Percentiles rank a stretch among this genome's conserved stretches.
phyloP scores from a whole-genome alignment of 2,888 invertebrate species.

The Orgyia antiqua region DNA sequence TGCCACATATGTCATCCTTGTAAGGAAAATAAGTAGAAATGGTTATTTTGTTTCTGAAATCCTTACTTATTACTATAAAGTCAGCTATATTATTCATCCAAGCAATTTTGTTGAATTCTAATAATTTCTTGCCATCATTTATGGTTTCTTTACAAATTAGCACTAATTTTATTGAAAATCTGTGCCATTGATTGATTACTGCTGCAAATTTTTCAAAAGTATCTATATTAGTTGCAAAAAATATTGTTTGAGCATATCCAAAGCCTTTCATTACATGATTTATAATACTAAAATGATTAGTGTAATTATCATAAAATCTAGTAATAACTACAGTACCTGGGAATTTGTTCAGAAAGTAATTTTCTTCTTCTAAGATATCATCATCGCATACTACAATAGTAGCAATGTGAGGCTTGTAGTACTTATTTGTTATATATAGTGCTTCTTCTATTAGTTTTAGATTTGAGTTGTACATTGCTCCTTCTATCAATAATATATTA shows the following conservation, averaged over 20 bases:
- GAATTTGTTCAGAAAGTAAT: slow-evolving; percentile 30
- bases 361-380: slow-evolving; percentile 19
- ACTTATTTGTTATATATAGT: slow-evolving; percentile 29
- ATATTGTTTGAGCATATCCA: slow-evolving; percentile 36
- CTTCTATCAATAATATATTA: no score
- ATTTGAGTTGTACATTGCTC: no score
- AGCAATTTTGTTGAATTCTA: slow-evolving; percentile 31
- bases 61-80: slow-evolving; percentile 34
- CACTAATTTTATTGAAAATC: slow-evolving; percentile 34
- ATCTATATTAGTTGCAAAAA: slow-evolving; percentile 30
- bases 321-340: slow-evolving; percentile 29
- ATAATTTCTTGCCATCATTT: slow-evolving; percentile 12
- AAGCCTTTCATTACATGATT: slow-evolving; percentile 18
- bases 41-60: slow-evolving; percentile 17
- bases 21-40: slow-evolving; percentile 46
- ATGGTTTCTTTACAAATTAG: slow-evolving; percentile 28
- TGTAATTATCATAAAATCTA: slow-evolving; percentile 16
- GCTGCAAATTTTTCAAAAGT: slow-evolving; percentile 33
- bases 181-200: slow-evolving; percentile 25
- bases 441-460: slow-evolving; percentile 13
- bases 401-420: slow-evolving; percentile 24
- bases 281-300: slow-evolving; percentile 10
- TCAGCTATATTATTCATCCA: slow-evolving; percentile 44
- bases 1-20: slow-evolving; percentile 32
- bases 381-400: slow-evolving; percentile 38